Evolutionary conservation across 2,888 invertebrate genomes (phyloP).

Genomic region (Acleris laterana): DNA sequence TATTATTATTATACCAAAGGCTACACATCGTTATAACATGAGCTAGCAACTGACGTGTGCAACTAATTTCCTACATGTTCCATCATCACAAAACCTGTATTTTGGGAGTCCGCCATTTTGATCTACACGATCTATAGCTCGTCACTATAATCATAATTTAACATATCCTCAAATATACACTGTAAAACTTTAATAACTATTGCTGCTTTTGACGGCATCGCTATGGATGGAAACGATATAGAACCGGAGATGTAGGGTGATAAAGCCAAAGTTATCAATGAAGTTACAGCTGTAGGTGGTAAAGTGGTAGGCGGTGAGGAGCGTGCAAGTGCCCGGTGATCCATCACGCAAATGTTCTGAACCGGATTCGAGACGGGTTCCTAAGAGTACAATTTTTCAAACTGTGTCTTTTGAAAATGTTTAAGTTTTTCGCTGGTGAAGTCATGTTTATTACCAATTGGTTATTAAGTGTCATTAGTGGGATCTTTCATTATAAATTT

Average conservation of each 20-base stretch:
- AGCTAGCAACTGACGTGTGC: conserved; percentile 44
- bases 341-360: conserved; percentile 77
- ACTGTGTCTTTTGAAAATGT: conserved; percentile 64
- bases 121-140: conserved; percentile 72
- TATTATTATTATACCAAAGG: conserved; percentile 8
- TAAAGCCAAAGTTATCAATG: conserved; percentile 36
- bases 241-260: conserved; percentile 49
- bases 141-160: conserved; percentile 60
- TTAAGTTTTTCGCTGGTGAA: conserved; percentile 39
- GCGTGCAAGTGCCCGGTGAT: conserved; percentile 73
- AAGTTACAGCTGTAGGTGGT: conserved; percentile 43
- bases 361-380: conserved; percentile 75
- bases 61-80: conserved; percentile 66
- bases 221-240: neutral
- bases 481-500: neutral
- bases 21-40: conserved; percentile 34
- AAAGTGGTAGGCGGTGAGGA: conserved; percentile 50
- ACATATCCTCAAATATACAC: conserved; percentile 31
- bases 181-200: conserved; percentile 41
- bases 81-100: conserved; percentile 73
- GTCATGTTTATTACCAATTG: conserved; percentile 30
- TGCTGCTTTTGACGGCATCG: conserved; percentile 34
- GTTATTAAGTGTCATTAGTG: conserved; percentile 14
- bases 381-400: conserved; percentile 58
- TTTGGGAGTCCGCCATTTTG: conserved; percentile 77